phyloP scores from a whole-genome alignment of 1,140 invertebrate genomes.

The Brachionus koreanus region DNA sequence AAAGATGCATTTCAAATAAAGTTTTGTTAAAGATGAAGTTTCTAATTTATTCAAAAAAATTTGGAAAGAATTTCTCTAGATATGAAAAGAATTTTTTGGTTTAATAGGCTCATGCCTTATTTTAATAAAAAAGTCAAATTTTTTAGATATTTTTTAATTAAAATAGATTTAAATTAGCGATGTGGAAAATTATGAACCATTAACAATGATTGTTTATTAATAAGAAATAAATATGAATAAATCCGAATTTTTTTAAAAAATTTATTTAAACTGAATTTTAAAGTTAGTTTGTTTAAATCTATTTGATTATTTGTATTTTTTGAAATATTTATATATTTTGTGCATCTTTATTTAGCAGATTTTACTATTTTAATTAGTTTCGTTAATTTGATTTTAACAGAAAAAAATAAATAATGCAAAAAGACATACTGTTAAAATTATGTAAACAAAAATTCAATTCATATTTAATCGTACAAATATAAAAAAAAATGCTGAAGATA shows the following conservation, averaged over 20 bases:
- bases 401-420: slow-evolving; percentile 9
- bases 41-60: no score
- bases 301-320: background rate
- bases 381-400: background rate
- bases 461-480: background rate
- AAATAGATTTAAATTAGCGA: no score
- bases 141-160: no score
- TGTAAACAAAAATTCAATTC: background rate
- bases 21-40: no score
- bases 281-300: background rate
- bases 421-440: background rate
- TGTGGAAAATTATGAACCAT: no score
- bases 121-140: no score
- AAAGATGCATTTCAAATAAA: no score
- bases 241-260: background rate
- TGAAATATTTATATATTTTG: background rate
- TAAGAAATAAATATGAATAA: no score
- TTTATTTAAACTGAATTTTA: background rate
- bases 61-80: no score
- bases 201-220: no score
- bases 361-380: background rate
- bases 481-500: background rate
- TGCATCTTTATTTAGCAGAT: background rate
- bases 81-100: no score
- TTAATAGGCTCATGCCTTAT: no score